Percentiles rank a stretch among this genome's conserved stretches.
Evolutionary conservation across 2,113 vertebrate species (phyloP).

Genomic region (Psammodynastes pulverulentus): DNA sequence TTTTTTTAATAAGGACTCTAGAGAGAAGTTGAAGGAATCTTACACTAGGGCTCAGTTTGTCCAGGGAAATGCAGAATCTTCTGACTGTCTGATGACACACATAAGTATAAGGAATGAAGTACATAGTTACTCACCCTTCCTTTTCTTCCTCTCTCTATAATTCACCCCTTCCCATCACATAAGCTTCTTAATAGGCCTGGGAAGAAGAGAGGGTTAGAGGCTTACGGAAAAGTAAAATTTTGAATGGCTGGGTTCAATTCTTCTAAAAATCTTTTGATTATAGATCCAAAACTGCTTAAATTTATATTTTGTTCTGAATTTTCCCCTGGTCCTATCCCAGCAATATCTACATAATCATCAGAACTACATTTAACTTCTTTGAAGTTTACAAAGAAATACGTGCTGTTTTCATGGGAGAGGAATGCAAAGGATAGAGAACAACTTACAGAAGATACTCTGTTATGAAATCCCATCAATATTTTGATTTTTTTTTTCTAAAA

Average conservation of each 20-base stretch:
- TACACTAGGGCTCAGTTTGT: not conserved
- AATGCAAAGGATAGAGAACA: not conserved
- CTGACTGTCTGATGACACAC: not conserved
- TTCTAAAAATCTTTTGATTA: not conserved
- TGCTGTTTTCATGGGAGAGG: not conserved
- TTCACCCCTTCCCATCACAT: not conserved
- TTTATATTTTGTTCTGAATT: not conserved
- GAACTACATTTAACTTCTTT: not conserved
- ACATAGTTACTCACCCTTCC: not conserved
- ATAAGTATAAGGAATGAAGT: not conserved
- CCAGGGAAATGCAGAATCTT: not conserved
- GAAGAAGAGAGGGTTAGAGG: not conserved
- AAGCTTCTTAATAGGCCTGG: not conserved
- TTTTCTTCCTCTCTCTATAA: not conserved
- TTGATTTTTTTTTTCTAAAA: not conserved
- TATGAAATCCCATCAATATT: not conserved
- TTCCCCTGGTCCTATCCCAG: not conserved
- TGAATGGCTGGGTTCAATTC: not conserved
- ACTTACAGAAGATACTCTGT: not conserved
- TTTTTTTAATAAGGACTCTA: not conserved
- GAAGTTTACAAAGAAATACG: not conserved
- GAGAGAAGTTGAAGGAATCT: not conserved
- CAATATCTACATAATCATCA: not conserved
- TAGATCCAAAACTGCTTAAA: not conserved
- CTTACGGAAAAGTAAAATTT: not conserved